These are phyloP conservation scores for Baryphthengus martii DNA, from an alignment of 2,113 vertebrate species.

Conservation along the genomic window DNA sequence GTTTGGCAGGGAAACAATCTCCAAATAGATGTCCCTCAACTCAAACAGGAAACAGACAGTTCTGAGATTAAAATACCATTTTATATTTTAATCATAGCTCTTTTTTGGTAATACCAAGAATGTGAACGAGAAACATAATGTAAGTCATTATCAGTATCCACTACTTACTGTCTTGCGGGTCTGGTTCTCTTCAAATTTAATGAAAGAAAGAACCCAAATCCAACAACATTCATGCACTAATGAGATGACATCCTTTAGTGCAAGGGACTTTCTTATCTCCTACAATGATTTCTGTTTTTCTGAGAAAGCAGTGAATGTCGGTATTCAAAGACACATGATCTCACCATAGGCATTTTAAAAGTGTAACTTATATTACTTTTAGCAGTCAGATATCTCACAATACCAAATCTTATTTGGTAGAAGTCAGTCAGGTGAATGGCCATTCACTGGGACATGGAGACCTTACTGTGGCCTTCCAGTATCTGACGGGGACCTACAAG, in stretches of 20 bases:
- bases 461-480: no score
- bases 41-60: not conserved
- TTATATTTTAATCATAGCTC: not conserved
- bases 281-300: not conserved
- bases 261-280: not conserved
- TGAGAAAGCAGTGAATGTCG: not conserved
- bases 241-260: not conserved
- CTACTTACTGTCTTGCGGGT: not conserved
- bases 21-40: not conserved
- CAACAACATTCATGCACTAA: not conserved
- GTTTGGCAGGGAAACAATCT: not conserved
- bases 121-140: not conserved
- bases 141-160: not conserved
- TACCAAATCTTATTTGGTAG: no score
- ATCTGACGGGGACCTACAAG: no score
- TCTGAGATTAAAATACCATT: conserved; percentile 21
- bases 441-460: not conserved
- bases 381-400: not conserved
- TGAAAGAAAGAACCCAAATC: not conserved
- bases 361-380: not conserved
- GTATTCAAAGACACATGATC: not conserved
- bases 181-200: conserved; percentile 46
- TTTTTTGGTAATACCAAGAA: not conserved
- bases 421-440: not conserved
- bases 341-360: not conserved